A percentile compares a stretch with the other conserved stretches of the same genome.
These are phyloP conservation scores for Epizoanthus stellaris DNA, from an alignment of 92 coral and sea anemone genomes.

Conservation along the genomic window DNA sequence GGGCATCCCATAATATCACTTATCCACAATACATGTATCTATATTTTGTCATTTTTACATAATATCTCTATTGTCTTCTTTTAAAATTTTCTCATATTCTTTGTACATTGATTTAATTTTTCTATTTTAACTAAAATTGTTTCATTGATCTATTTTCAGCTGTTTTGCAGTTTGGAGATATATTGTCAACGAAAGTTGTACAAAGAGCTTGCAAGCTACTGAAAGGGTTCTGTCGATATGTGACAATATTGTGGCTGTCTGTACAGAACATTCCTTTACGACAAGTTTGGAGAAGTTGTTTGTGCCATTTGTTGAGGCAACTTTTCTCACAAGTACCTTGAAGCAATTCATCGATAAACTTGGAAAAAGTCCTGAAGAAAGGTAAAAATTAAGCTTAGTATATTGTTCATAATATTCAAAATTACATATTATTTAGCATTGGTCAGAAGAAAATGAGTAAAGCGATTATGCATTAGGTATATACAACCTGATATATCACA, in stretches of 20 bases:
- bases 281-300: constrained; percentile 5
- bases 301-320: constrained; percentile 12
- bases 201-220: background rate
- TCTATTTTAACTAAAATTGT: too few relatives aligned
- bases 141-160: background rate
- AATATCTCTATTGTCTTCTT: too few relatives aligned
- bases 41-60: too few relatives aligned
- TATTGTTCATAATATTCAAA: too few relatives aligned
- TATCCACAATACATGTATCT: too few relatives aligned
- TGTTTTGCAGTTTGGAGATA: constrained; percentile 37
- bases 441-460: too few relatives aligned
- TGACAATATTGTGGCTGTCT: background rate
- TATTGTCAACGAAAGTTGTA: constrained; percentile 4
- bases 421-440: too few relatives aligned
- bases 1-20: too few relatives aligned
- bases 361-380: background rate
- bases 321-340: constrained; percentile 11
- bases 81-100: too few relatives aligned
- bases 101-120: too few relatives aligned
- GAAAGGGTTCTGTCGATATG: background rate
- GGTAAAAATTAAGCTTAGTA: background rate
- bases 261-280: background rate
- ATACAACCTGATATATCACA: too few relatives aligned
- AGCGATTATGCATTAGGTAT: too few relatives aligned
- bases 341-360: background rate